Conservation (phyloP, 2,888 invertebrate species). For the Apomyelois bistriatella region DNA sequence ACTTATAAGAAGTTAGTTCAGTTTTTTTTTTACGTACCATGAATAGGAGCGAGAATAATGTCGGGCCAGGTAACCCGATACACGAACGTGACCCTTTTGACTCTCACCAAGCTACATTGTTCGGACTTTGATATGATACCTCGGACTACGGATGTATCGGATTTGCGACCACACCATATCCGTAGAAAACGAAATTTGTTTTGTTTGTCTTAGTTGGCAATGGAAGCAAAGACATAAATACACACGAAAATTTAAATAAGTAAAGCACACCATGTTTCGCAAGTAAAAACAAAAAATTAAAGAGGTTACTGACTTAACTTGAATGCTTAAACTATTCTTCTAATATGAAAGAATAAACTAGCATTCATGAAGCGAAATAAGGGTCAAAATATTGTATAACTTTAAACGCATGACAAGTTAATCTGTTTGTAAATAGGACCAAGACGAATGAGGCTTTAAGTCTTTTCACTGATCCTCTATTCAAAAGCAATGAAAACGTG, state of each 20-base stretch:
- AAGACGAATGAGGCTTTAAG: conserved; percentile 28
- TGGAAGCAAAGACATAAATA: background rate
- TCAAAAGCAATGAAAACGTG: conserved; percentile 40
- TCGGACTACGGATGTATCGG: conserved; percentile 25
- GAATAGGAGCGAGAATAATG: conserved; percentile 54
- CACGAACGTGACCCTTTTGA: conserved; percentile 45
- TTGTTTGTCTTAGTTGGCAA: background rate
- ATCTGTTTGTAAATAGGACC: conserved; percentile 22
- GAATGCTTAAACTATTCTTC: conserved; percentile 12
- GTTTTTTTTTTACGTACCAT: conserved; percentile 46
- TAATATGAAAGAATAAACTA: conserved; percentile 24
- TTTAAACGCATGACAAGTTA: conserved; percentile 24
- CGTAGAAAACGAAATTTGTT: conserved; percentile 9
- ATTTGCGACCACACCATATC: conserved; percentile 31
- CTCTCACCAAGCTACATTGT: conserved; percentile 41
- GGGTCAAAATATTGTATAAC: conserved; percentile 28
- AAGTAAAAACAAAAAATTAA: background rate
- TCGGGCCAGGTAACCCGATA: conserved; percentile 51
- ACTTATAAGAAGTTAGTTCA: conserved; percentile 38
- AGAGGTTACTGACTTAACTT: conserved; percentile 28
- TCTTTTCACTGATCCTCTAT: conserved; percentile 34
- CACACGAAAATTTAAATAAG: background rate
- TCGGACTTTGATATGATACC: conserved; percentile 46
- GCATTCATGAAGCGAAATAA: conserved; percentile 23
- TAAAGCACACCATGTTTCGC: background rate